Evolutionary conservation across 1,140 invertebrate species (phyloP), one percentile per base, ranked within the genome.

Genomic region (Hestina assimilis): DNA sequence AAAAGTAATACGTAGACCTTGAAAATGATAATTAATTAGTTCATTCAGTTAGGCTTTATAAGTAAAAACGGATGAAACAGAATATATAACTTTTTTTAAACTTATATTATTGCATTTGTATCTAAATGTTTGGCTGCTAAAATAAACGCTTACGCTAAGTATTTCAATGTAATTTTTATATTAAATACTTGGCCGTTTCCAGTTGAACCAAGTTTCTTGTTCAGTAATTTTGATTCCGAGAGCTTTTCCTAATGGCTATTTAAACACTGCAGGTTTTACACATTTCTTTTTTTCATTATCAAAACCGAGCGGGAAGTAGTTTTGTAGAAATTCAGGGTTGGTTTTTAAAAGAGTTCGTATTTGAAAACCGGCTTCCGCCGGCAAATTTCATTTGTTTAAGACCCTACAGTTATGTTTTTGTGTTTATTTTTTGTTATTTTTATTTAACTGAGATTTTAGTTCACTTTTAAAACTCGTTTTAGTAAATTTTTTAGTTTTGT

Each of bases 231-330:
- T 56, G 66, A 59, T 63, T 62, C 57, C 46, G 47, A 59, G 48
- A 51, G 57, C 57, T 40, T 45, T 29, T 26, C 59, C 50, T 69
- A 74, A 74, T 74, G 55, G 43, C 63, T 63, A 69, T 69, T 74
- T 72, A 71, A 74, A 66, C 62, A 64, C 59, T 74, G 66, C 50
- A 56, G 60, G 33, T 59, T 67, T 66, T 66, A 33, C 23, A 42
- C 40, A 59, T 58, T 58, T 54, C 45, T 54, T 58, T 55, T 40
- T 51, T 59, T 59, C 50, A 51, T 45, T 50, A 56, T 50, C 43
- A 54, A 51, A 62, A 47, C 45, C 33, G 26, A 48, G 50, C 47
- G 40, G 33, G 26, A 42, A 52, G 48, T 58, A 47, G 48, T 57
- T 50, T 42, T 52, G 21, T 38, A 4, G 33, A 11, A 12, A 11